Evolutionary conservation across 1,140 invertebrate species (phyloP).

Genomic region (Littorina saxatilis): DNA sequence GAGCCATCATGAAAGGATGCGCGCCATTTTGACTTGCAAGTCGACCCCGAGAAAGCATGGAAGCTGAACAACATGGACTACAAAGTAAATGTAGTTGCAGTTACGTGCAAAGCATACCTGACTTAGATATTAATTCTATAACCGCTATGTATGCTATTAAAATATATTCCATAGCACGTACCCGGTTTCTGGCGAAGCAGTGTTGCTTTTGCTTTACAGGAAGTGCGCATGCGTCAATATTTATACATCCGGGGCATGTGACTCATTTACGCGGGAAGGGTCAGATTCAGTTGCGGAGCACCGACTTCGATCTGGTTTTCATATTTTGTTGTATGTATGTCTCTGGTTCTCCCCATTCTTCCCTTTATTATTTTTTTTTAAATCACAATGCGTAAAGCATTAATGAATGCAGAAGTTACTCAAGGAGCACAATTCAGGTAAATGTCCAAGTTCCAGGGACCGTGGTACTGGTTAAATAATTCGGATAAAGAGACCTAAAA

Average conservation of each 20-base stretch:
- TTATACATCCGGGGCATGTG: constrained; percentile 32
- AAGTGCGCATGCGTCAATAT: constrained; percentile 18
- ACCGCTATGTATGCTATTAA: neutral
- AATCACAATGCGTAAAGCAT: no score
- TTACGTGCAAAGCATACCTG: neutral
- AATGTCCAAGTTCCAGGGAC: no score
- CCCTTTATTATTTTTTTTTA: no score
- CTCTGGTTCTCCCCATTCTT: no score
- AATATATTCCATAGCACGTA: neutral
- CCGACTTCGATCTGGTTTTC: no score
- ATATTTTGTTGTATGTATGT: no score
- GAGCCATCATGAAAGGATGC: neutral
- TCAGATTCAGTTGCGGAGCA: no score
- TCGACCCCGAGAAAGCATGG: neutral
- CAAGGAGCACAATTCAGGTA: no score
- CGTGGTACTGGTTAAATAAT: no score
- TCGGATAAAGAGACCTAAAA: no score
- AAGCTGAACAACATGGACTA: no score
- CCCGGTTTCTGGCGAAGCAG: neutral
- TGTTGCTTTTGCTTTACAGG: neutral
- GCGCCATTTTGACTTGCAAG: constrained; percentile 24
- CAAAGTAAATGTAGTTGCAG: neutral
- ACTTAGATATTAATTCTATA: neutral
- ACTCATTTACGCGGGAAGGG: constrained; percentile 32
- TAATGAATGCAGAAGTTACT: no score